Conservation (phyloP, 1,140 invertebrate genomes). For the Melipona quadrifasciata region DNA sequence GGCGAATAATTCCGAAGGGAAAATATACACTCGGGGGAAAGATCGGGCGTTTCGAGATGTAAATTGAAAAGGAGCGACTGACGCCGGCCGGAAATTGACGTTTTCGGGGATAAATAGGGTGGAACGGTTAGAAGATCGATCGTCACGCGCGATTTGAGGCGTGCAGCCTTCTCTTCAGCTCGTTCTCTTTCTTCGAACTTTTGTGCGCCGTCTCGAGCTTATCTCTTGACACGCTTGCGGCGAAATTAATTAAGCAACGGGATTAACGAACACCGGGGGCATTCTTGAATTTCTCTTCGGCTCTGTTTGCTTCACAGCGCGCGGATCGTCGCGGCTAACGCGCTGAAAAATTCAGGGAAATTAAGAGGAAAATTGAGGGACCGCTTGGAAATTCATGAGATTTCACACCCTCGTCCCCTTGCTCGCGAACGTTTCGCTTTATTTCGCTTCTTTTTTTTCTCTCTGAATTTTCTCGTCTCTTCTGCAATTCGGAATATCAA, state of each 20-base stretch:
- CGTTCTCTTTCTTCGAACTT: background rate
- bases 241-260: constrained; percentile 45
- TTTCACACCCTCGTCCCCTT: too few species aligned
- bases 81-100: background rate
- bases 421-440: too few species aligned
- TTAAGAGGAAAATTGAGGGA: too few species aligned
- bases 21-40: background rate
- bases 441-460: too few species aligned
- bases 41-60: background rate
- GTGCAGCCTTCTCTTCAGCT: background rate
- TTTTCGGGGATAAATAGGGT: background rate
- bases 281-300: constrained; percentile 16
- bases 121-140: background rate
- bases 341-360: background rate
- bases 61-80: too few species aligned
- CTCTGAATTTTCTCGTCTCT: too few species aligned
- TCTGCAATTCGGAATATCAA: too few species aligned
- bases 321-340: background rate
- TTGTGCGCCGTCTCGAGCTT: constrained; percentile 10
- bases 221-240: constrained; percentile 41
- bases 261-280: constrained; percentile 26
- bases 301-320: background rate
- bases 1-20: background rate
- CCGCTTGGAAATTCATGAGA: too few species aligned
- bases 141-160: background rate